Percentiles rank a stretch among this genome's conserved stretches.
phyloP scores from a whole-genome alignment of 2,888 invertebrate species.

The Trimorus sp. region DNA sequence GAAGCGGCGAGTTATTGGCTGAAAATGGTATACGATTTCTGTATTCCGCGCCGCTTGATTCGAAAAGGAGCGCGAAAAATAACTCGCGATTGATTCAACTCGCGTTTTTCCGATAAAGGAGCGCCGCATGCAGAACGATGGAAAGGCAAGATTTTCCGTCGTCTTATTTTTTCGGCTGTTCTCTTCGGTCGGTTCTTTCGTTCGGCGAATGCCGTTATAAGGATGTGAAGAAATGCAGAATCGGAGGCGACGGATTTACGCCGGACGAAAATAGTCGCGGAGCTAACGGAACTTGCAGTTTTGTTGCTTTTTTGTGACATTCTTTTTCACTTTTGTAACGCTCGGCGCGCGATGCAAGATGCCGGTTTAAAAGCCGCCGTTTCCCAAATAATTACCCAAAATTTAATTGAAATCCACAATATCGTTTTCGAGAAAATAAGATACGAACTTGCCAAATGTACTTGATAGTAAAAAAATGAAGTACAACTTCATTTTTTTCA shows the following conservation, averaged over 20 bases:
- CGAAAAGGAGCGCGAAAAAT: no score
- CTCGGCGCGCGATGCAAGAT: background rate
- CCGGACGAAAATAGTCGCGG: conserved; percentile 48
- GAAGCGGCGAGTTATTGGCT: no score
- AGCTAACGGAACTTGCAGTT: conserved; percentile 48
- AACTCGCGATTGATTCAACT: background rate
- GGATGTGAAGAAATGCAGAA: conserved; percentile 55
- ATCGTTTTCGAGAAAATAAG: no score
- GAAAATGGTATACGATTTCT: no score
- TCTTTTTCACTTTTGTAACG: conserved; percentile 39
- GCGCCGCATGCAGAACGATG: background rate
- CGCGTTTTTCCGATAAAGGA: conserved; percentile 2
- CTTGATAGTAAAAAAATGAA: no score
- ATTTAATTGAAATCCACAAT: no score
- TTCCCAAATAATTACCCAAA: no score
- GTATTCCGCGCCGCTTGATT: no score
- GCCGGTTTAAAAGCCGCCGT: background rate
- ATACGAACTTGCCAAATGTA: no score
- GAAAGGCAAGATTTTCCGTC: conserved; percentile 15
- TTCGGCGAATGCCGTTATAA: conserved; percentile 42
- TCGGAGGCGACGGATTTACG: conserved; percentile 44
- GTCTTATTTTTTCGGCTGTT: conserved; percentile 16
- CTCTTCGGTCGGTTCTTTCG: background rate
- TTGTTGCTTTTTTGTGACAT: conserved; percentile 42
- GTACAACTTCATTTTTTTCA: no score